Conservation (phyloP, 2,888 invertebrate genomes). For the Anagyrus pseudococci region DNA sequence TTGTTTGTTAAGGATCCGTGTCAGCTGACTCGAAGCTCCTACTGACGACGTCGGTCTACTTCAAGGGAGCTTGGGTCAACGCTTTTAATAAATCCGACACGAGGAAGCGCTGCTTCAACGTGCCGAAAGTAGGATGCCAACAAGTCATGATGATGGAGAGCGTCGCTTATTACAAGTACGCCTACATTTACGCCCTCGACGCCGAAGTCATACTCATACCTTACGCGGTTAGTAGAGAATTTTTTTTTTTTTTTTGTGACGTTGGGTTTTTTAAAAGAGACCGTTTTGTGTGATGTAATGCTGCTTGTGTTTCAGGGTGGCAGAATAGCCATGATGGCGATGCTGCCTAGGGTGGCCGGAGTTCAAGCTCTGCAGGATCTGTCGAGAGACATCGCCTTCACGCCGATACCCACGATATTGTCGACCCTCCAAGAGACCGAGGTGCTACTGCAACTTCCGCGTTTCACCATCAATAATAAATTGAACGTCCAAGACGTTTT, state of each 20-base stretch:
- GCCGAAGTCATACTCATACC: constrained; percentile 75
- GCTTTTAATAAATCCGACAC: constrained; percentile 69
- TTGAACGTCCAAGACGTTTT: constrained; percentile 65
- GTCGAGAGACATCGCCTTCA: constrained; percentile 67
- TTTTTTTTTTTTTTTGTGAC: constrained; percentile 11
- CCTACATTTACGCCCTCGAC: constrained; percentile 68
- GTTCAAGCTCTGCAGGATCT: constrained; percentile 64
- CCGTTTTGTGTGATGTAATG: background rate
- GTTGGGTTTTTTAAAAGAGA: too few species aligned
- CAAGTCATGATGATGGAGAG: constrained; percentile 74
- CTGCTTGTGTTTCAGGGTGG: constrained; percentile 64
- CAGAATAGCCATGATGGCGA: constrained; percentile 69
- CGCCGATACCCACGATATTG: constrained; percentile 64
- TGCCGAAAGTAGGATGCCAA: constrained; percentile 68
- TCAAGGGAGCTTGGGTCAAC: constrained; percentile 78
- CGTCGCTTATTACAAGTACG: constrained; percentile 69
- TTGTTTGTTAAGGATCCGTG: too few species aligned
- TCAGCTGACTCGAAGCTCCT: constrained; percentile 66
- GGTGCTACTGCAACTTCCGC: constrained; percentile 67
- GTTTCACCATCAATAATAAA: constrained; percentile 68
- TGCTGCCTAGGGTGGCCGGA: constrained; percentile 65
- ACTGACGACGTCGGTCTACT: constrained; percentile 79
- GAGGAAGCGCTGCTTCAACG: constrained; percentile 69
- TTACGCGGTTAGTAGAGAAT: constrained; percentile 69
- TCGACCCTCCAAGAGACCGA: constrained; percentile 63